Evolutionary conservation across 2,113 vertebrate genomes (phyloP).

Genomic region (Rhegmatorhina hoffmannsi): DNA sequence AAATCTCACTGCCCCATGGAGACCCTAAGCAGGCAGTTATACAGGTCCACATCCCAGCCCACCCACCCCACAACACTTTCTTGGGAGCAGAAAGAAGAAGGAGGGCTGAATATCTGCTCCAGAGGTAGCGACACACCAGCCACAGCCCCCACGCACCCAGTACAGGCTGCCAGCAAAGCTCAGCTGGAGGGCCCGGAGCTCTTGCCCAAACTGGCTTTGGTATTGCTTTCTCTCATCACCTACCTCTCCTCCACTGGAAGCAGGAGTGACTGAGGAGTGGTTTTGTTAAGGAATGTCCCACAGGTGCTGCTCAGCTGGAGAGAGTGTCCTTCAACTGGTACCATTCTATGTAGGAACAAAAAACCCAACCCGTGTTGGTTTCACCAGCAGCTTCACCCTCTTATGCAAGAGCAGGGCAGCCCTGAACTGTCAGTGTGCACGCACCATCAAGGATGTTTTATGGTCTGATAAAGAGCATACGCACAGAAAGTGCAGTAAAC

Average conservation of each 20-base stretch:
- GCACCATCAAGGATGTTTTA: neutral
- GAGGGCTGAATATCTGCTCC: neutral
- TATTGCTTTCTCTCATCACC: fast-evolving
- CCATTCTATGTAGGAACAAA: neutral
- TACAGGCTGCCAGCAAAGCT: neutral
- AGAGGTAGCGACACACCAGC: fast-evolving
- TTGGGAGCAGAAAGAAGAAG: fast-evolving
- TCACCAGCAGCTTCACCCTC: neutral
- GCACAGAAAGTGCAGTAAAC: neutral
- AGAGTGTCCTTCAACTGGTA: neutral
- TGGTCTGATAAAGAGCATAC: neutral
- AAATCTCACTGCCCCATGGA: fast-evolving
- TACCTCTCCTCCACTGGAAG: neutral
- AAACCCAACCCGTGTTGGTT: neutral
- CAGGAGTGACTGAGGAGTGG: neutral
- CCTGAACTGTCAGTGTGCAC: neutral
- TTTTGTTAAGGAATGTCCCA: neutral
- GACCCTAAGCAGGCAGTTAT: fast-evolving
- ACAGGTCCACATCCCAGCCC: neutral
- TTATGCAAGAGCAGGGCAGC: slow-evolving; percentile 8
- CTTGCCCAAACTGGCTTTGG: neutral
- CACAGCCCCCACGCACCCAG: fast-evolving
- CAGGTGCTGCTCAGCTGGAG: neutral
- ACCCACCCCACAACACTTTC: neutral
- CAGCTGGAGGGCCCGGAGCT: neutral